A percentile compares a stretch with the other conserved stretches of the same genome.
Conservation (phyloP, 2,113 vertebrate species). For the Alouatta palliata region DNA sequence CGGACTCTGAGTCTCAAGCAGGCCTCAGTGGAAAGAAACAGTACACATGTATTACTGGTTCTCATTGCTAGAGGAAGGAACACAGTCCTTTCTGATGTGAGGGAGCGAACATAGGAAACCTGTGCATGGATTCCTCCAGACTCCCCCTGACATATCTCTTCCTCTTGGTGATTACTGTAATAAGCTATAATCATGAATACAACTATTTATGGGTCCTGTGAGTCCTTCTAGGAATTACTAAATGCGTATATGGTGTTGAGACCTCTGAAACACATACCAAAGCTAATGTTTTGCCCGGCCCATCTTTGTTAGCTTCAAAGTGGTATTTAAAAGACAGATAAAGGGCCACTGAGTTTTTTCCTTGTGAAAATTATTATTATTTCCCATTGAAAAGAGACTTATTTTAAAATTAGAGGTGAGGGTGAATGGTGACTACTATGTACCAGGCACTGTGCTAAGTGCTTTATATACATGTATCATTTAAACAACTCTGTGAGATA, state of each 20-base stretch:
- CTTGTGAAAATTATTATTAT: neutral
- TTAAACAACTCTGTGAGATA: neutral
- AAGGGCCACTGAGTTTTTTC: neutral
- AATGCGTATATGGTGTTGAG: neutral
- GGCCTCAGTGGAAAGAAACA: neutral
- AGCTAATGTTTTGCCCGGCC: neutral
- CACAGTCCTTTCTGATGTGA: too few species aligned
- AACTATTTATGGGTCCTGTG: neutral
- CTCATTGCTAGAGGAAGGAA: neutral
- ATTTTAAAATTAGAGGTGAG: neutral
- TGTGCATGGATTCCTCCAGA: neutral
- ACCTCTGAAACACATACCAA: neutral
- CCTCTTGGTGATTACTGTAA: neutral
- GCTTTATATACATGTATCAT: neutral
- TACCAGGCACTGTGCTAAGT: neutral
- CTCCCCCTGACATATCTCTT: neutral
- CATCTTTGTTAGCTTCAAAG: slow-evolving; percentile 11
- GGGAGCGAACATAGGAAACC: neutral
- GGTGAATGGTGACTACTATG: neutral
- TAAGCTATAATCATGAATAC: neutral
- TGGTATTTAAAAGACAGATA: neutral
- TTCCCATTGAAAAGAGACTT: neutral
- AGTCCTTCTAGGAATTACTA: neutral
- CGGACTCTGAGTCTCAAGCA: neutral
- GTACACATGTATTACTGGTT: neutral